Percentiles rank a stretch among this genome's conserved stretches.
phyloP scores from a whole-genome alignment of 2,797 vertebrate species.

The Graptemys geographica region DNA sequence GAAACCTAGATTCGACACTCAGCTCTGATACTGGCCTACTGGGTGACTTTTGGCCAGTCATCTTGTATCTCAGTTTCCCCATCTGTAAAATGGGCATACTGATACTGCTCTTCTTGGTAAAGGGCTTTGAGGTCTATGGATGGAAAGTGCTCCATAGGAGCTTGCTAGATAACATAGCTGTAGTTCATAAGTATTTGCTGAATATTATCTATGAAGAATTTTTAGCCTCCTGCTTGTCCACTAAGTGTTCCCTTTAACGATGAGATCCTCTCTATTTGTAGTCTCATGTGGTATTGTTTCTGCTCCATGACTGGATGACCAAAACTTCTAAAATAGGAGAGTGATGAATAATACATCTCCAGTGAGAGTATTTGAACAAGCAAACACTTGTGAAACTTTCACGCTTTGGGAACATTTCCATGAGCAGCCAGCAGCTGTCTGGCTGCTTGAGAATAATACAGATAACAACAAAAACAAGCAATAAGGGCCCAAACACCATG shows the following conservation, averaged over 20 bases:
- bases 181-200: constrained; percentile 26
- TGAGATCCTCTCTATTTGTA: background rate
- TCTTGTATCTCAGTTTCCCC: too few relatives aligned
- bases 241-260: constrained; percentile 23
- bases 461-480: background rate
- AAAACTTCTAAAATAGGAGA: background rate
- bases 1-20: too few relatives aligned
- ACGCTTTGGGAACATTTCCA: constrained; percentile 3
- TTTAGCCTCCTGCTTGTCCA: background rate
- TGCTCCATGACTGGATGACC: background rate
- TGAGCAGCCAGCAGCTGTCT: constrained; percentile 13
- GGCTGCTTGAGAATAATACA: constrained; percentile 12
- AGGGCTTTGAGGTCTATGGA: too few relatives aligned
- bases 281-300: background rate
- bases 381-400: background rate
- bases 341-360: background rate
- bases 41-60: too few relatives aligned
- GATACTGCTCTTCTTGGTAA: too few relatives aligned
- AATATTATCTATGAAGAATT: constrained; percentile 34
- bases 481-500: background rate
- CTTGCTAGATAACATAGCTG: background rate
- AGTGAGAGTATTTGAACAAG: background rate
- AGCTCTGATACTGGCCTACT: too few relatives aligned
- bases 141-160: too few relatives aligned
- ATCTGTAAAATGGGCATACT: too few relatives aligned